A percentile compares a stretch with the other conserved stretches of the same genome.
phyloP scores from a whole-genome alignment of 2,888 invertebrate genomes.

The Drosophila formosana region DNA sequence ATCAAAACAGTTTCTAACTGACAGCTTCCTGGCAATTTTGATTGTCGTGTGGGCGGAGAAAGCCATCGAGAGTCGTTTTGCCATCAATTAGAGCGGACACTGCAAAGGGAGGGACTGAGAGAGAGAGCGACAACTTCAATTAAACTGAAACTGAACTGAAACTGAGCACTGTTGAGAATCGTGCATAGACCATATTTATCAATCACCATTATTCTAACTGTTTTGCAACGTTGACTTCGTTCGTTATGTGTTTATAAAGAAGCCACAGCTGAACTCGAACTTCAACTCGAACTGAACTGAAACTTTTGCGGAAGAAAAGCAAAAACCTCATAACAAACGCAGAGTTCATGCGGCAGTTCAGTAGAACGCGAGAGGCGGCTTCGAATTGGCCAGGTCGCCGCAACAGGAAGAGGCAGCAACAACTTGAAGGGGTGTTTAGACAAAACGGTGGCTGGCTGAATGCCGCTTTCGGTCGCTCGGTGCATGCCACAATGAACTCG shows the following conservation, averaged over 20 bases:
- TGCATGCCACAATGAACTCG: slow-evolving; percentile 80
- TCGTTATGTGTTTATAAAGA: slow-evolving; percentile 48
- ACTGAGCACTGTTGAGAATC: slow-evolving; percentile 43
- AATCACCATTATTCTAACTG: slow-evolving; percentile 82
- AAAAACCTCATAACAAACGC: slow-evolving; percentile 73
- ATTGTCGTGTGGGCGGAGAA: slow-evolving; percentile 65
- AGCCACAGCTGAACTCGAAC: slow-evolving; percentile 39
- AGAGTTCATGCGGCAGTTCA: slow-evolving; percentile 63
- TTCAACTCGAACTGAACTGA: slow-evolving; percentile 23
- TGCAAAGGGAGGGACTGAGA: neutral
- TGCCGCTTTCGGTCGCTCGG: slow-evolving; percentile 32
- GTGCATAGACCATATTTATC: slow-evolving; percentile 80
- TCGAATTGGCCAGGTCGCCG: slow-evolving; percentile 16
- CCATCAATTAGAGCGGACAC: slow-evolving; percentile 67
- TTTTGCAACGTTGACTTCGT: slow-evolving; percentile 41
- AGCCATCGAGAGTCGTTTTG: slow-evolving; percentile 29
- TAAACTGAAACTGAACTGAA: slow-evolving; percentile 45
- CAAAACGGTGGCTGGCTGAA: slow-evolving; percentile 55
- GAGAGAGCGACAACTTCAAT: slow-evolving; percentile 59
- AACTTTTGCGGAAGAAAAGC: slow-evolving; percentile 1
- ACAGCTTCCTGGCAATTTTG: slow-evolving; percentile 36
- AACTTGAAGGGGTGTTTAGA: slow-evolving; percentile 14
- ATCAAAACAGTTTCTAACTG: slow-evolving; percentile 27
- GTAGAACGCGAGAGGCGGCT: slow-evolving; percentile 41
- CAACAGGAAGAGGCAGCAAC: neutral